Conservation (phyloP, 2,888 invertebrate species). For the Gymnosoma rotundatum region DNA sequence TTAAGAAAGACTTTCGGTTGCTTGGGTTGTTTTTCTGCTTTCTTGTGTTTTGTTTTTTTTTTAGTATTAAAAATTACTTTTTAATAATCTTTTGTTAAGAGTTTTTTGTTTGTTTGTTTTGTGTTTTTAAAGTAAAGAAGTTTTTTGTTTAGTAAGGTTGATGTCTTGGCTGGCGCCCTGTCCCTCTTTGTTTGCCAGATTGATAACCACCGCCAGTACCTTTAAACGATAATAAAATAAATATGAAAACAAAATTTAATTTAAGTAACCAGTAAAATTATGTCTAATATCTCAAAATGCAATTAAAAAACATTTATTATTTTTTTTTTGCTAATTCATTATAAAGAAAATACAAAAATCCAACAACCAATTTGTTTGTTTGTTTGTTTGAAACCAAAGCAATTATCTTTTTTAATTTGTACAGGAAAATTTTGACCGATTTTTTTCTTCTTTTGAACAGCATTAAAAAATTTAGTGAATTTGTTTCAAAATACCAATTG, state of each 20-base stretch:
- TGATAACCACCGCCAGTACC: slow-evolving; percentile 83
- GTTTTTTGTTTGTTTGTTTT: slow-evolving; percentile 63
- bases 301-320: not conserved
- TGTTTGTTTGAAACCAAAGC: slow-evolving; percentile 53
- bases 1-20: slow-evolving; percentile 70
- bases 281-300: not conserved
- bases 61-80: slow-evolving; percentile 69
- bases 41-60: slow-evolving; percentile 60
- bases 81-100: slow-evolving; percentile 59
- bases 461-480: slow-evolving; percentile 10
- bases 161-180: slow-evolving; percentile 92
- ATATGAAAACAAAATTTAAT: not conserved
- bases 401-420: slow-evolving; percentile 34
- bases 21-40: slow-evolving; percentile 69
- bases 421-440: slow-evolving; percentile 64
- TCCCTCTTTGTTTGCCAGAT: slow-evolving; percentile 93
- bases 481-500: slow-evolving; percentile 56
- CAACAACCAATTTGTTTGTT: slow-evolving; percentile 49
- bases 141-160: slow-evolving; percentile 89
- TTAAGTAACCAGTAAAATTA: not conserved
- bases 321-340: slow-evolving; percentile 58
- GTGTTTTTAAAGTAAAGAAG: slow-evolving; percentile 66
- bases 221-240: slow-evolving; percentile 69
- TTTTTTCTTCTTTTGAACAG: slow-evolving; percentile 23
- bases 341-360: slow-evolving; percentile 62